phyloP scores from a whole-genome alignment of 2,888 invertebrate genomes.

The Xanthia togata region DNA sequence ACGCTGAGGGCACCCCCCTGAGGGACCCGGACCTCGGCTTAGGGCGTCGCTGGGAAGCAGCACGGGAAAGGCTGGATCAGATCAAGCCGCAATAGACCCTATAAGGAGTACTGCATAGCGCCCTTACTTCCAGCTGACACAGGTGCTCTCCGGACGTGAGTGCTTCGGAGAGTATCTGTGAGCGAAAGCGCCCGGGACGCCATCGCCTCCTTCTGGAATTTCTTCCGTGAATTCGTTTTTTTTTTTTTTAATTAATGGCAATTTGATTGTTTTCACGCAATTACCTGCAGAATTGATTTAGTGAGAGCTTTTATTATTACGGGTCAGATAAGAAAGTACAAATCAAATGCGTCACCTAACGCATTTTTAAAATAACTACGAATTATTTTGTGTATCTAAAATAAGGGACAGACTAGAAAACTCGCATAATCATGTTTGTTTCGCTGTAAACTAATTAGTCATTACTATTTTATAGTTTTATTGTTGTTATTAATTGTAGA shows the following conservation, averaged over 20 bases:
- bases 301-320: slow-evolving; percentile 11
- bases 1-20: no score
- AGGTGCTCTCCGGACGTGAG: background rate
- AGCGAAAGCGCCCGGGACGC: background rate
- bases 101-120: background rate
- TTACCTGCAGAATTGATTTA: background rate
- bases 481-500: slow-evolving; percentile 49
- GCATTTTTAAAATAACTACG: background rate
- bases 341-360: slow-evolving; percentile 24
- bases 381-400: slow-evolving; percentile 49
- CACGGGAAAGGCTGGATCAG: no score
- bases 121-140: background rate
- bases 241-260: background rate
- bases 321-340: slow-evolving; percentile 44
- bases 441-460: slow-evolving; percentile 45
- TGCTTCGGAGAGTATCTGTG: background rate
- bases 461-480: slow-evolving; percentile 42
- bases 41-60: no score
- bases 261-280: background rate
- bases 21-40: no score
- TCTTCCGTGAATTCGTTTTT: no score
- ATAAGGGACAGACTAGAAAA: slow-evolving; percentile 20
- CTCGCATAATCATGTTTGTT: slow-evolving; percentile 61
- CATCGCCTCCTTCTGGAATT: background rate
- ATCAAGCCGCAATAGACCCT: background rate